phyloP scores from a whole-genome alignment of 1,140 invertebrate species.

The Cyrtorhinus lividipennis region DNA sequence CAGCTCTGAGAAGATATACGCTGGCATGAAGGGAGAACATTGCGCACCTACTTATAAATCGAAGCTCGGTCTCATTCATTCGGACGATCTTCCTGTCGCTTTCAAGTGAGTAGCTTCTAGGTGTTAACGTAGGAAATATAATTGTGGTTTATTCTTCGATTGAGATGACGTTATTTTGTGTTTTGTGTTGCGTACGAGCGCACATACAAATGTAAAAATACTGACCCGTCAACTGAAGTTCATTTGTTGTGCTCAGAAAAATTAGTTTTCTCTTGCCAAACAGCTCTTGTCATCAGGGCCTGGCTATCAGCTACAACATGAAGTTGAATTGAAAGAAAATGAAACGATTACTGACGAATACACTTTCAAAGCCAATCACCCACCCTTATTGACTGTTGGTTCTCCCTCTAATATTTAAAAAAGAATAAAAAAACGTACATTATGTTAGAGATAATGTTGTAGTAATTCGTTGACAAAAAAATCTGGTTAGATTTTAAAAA shows the following conservation, averaged over 20 bases:
- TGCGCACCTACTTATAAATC: conserved; percentile 25
- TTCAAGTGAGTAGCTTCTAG: conserved; percentile 57
- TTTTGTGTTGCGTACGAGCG: too few species aligned
- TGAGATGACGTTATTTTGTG: background rate
- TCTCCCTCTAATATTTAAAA: too few species aligned
- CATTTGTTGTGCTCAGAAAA: background rate
- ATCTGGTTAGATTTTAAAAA: background rate
- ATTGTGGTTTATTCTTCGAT: background rate
- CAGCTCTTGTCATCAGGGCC: too few species aligned
- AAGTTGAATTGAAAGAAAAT: too few species aligned
- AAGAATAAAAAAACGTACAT: too few species aligned
- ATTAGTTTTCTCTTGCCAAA: background rate
- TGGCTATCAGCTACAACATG: too few species aligned
- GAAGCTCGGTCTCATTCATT: conserved; percentile 61
- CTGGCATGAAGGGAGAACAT: conserved; percentile 65
- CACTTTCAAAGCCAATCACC: too few species aligned
- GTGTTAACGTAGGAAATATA: background rate
- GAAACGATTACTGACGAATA: too few species aligned
- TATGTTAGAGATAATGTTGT: too few species aligned
- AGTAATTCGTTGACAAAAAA: background rate
- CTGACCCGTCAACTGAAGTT: background rate
- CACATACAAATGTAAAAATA: too few species aligned
- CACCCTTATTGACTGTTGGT: too few species aligned
- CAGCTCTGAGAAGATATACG: conserved; percentile 71
- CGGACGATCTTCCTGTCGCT: conserved; percentile 66